A percentile compares a stretch with the other conserved stretches of the same genome.
These are phyloP conservation scores for Tilapia sparmanii DNA, from an alignment of 2,113 vertebrate genomes.

Conservation along the genomic window DNA sequence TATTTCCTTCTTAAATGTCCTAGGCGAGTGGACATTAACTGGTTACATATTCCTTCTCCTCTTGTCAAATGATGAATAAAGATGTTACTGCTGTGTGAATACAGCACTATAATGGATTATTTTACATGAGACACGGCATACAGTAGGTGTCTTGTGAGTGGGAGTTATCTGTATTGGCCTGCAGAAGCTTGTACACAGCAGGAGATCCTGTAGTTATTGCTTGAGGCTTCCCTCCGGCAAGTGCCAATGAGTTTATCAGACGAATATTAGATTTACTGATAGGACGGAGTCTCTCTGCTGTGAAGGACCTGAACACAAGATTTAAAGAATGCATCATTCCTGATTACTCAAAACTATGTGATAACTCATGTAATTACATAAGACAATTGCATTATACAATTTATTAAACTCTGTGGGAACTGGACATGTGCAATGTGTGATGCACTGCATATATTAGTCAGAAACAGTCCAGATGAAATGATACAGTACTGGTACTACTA, in stretches of 20 bases:
- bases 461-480: background rate
- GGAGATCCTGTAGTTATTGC: slow-evolving; percentile 46
- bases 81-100: slow-evolving; percentile 3
- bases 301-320: background rate
- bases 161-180: slow-evolving; percentile 31
- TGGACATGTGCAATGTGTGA: background rate
- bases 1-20: background rate
- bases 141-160: background rate
- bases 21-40: slow-evolving; percentile 12
- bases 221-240: slow-evolving; percentile 45
- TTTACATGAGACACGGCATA: background rate
- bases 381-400: background rate
- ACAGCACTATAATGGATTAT: background rate
- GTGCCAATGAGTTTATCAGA: slow-evolving; percentile 62
- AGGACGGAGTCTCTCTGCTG: slow-evolving; percentile 10
- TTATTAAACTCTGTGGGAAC: background rate
- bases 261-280: slow-evolving; percentile 47
- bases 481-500: background rate
- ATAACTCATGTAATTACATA: background rate
- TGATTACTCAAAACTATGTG: background rate
- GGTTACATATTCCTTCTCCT: background rate
- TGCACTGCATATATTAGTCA: background rate
- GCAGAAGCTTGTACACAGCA: slow-evolving; percentile 37
- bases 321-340: background rate
- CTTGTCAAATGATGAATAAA: slow-evolving; percentile 14